Base-by-base conservation (phyloP, 2,113 vertebrate genomes). In the Seriola quinqueradiata region DNA sequence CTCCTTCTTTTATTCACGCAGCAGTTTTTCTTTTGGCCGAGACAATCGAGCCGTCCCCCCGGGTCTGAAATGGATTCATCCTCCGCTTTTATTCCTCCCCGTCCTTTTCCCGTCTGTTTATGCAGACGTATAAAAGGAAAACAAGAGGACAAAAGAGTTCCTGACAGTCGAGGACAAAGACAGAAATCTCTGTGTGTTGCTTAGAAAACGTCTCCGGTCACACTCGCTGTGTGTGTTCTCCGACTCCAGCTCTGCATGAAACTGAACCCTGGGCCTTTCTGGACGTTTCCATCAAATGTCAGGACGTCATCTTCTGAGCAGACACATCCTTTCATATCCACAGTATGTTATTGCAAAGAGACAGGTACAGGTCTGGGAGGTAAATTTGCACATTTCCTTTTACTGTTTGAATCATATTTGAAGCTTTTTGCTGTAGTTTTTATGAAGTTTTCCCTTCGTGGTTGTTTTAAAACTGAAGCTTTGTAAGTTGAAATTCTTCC, bases 81-180 rank as follows among this genome's bases (percentile, higher is more conserved):
- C 61, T 44, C 34, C 1, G 72, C 74, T 72, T 71, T 79, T 69
- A 17, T 48, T 65, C 67, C 74, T 19, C 36, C n/a, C 70, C 28
- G 73, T 73, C 65, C 59, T 68, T 52, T 64, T 34, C 13, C 65
- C 13, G 12, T 58, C 69, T 84, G 87, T 89, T 84, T 82, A 79
- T 77, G 75, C 74, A 65, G 70, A 82, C 5, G 16, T 10, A 28
- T 14, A 65, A 86, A 89, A 75, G 61, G 42, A 68, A 55, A 83
- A 67, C 77, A 83, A 28, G 38, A 17, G 44, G 48, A 89, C 84
- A 87, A 87, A 87, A 52, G 84, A 21, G 46, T 32, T 11, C 0
- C 42, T 87, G 84, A 79, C 79, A 89, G 75, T 5, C 0, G 21
- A 64, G 81, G 23, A 89, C 81, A 84, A 84, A 84, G 73, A 57